A percentile compares a stretch with the other conserved stretches of the same genome.
phyloP scores from a whole-genome alignment of 2,888 invertebrate genomes.

The Lysandra coridon region DNA sequence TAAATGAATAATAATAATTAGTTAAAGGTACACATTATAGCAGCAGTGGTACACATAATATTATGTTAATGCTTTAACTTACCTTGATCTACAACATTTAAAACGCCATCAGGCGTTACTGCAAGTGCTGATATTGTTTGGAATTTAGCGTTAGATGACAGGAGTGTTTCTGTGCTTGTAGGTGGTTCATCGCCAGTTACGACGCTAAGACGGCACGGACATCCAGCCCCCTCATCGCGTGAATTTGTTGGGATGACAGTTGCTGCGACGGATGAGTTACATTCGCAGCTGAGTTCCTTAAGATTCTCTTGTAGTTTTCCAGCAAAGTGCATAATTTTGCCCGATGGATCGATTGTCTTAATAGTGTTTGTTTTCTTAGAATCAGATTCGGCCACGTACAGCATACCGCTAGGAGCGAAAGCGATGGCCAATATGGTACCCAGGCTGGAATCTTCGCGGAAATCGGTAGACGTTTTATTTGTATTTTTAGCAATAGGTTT shows the following conservation, averaged over 20 bases:
- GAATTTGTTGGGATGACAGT: constrained; percentile 66
- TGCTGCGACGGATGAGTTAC: constrained; percentile 79
- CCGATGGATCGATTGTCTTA: constrained; percentile 92
- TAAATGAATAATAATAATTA: background rate
- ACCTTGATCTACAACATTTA: constrained; percentile 97
- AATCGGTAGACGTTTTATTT: constrained; percentile 74
- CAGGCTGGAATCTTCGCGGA: constrained; percentile 84
- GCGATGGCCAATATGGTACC: constrained; percentile 94
- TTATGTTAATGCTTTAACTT: constrained; percentile 34
- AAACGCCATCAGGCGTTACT: constrained; percentile 96
- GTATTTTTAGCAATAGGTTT: constrained; percentile 63
- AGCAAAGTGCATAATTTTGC: constrained; percentile 94
- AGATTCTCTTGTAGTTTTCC: constrained; percentile 88
- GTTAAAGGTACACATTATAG: background rate
- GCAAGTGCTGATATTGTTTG: constrained; percentile 93
- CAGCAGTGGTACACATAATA: too few relatives aligned
- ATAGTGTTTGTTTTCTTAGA: constrained; percentile 91
- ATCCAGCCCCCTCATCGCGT: constrained; percentile 70
- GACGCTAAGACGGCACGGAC: constrained; percentile 75
- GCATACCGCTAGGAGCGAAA: constrained; percentile 94
- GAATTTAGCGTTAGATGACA: constrained; percentile 95
- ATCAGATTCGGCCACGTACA: constrained; percentile 97
- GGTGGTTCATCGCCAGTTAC: constrained; percentile 83
- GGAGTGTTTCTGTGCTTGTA: constrained; percentile 90
- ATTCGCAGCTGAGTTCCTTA: constrained; percentile 80